Base-by-base conservation (phyloP, 1,140 invertebrate species). In the Drosophila jambulina region DNA sequence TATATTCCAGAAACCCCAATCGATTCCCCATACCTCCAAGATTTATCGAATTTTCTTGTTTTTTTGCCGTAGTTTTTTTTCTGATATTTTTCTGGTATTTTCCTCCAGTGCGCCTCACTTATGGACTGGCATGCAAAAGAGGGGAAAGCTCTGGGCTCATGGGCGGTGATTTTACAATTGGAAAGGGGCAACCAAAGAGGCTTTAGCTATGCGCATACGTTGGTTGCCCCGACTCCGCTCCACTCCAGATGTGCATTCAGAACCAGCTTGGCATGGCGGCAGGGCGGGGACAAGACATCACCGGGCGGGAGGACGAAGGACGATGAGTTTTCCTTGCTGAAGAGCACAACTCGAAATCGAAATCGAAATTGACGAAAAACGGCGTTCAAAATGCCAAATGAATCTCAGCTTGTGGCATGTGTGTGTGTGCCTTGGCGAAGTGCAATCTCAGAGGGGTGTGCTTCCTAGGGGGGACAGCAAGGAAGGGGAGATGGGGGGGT, bases 371-470 rank as follows among this genome's bases (percentile, higher is more conserved):
- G 71, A 75, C 69, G 71, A 75, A 75, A 75, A 75, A 74, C 71
- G 68, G 46, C 71, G 68, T 54, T 74, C 71, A 71, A 75, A 75
- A 74, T 75, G 69, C 71, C 71, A 75, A 75, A 74, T 75, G 71
- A 75, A 75, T 75, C 71, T 75, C 68, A 74, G 71, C 71, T 74
- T 53, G 68, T 74, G 53, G 69, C 42, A 70, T 68, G 63, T 54
- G 62, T 69, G 46, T 29, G 25, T 40, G 19, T 23, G 42, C 21
- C 23, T 32, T 23, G 36, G 64, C n/a, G 19, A 53, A 34, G 38
- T 25, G 51, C 46, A 71, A 49, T 49, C 54, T 42, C 42, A 38
- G 13, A 32, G 17, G 34, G 43, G 40, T 32, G 23, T 63, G 51
- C 10, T 54, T 62, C 12, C 25, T 38, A n/a, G 48, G 4, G 25